Evolutionary conservation across 2,113 vertebrate species (phyloP).

Genomic region (Hippocampus guttulatus): DNA sequence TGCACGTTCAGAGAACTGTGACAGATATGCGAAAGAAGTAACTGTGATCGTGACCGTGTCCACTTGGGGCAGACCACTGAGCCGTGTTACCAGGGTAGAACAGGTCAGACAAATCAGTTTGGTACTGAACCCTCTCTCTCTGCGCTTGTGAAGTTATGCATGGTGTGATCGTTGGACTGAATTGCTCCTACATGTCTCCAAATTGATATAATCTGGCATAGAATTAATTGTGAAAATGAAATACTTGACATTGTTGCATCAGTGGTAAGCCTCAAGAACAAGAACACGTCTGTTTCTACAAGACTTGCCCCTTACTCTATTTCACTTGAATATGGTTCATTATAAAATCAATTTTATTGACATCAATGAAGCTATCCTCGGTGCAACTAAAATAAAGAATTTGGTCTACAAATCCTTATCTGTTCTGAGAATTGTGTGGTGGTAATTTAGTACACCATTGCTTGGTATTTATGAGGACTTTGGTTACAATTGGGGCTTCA

Average conservation of each 20-base stretch:
- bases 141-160: not conserved
- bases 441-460: not conserved
- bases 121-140: not conserved
- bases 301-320: too few species aligned
- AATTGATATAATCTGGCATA: not conserved
- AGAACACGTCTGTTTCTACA: too few species aligned
- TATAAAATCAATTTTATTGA: too few species aligned
- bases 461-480: not conserved
- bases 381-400: too few species aligned
- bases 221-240: too few species aligned
- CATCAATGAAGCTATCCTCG: too few species aligned
- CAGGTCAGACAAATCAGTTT: not conserved
- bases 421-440: conserved; percentile 13
- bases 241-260: too few species aligned
- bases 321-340: too few species aligned
- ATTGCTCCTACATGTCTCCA: not conserved
- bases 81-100: not conserved
- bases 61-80: not conserved
- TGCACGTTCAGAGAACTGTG: too few species aligned
- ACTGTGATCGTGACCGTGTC: not conserved
- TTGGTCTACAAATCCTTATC: not conserved
- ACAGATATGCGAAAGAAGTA: not conserved
- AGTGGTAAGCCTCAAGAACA: too few species aligned
- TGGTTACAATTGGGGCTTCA: not conserved
- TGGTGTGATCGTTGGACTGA: not conserved